Evolutionary conservation across 2,797 vertebrate species (phyloP).

Genomic region (Ptychadena robeensis): DNA sequence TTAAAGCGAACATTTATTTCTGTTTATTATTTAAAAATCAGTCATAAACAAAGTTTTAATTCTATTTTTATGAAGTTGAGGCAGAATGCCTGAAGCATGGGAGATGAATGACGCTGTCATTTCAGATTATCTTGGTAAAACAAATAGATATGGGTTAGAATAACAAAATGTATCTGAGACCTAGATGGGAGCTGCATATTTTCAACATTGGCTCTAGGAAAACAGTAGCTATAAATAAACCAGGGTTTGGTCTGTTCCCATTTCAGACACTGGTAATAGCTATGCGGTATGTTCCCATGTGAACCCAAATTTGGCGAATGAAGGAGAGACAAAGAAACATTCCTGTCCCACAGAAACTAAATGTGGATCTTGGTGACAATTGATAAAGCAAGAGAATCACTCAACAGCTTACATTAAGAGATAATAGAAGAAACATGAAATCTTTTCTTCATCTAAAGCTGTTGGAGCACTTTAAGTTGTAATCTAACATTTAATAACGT

Average conservation of each 20-base stretch:
- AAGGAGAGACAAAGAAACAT: constrained; percentile 24
- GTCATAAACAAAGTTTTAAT: not conserved
- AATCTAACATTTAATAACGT: not conserved
- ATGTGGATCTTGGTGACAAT: not conserved
- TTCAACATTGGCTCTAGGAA: not conserved
- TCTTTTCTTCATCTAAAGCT: not conserved
- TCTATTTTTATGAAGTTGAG: not conserved
- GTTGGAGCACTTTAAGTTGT: not conserved
- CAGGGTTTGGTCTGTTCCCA: constrained; percentile 10
- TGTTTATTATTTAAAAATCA: too few species aligned
- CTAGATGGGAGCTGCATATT: not conserved
- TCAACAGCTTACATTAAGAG: constrained; percentile 17
- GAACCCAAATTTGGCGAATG: constrained; percentile 31
- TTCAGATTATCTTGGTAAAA: not conserved
- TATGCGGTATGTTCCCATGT: constrained; percentile 22
- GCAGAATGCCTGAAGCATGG: too few species aligned
- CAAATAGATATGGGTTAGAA: not conserved
- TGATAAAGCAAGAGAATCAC: constrained; percentile 15
- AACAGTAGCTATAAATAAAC: constrained; percentile 9
- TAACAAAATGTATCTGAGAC: not conserved
- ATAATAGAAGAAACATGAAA: constrained; percentile 22
- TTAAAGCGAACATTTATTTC: too few species aligned
- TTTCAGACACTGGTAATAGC: constrained; percentile 19
- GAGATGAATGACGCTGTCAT: not conserved
- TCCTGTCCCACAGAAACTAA: constrained; percentile 6